Percentiles rank a stretch among this genome's conserved stretches.
Conservation (phyloP, 2,113 vertebrate genomes). For the Cardinalis cardinalis region DNA sequence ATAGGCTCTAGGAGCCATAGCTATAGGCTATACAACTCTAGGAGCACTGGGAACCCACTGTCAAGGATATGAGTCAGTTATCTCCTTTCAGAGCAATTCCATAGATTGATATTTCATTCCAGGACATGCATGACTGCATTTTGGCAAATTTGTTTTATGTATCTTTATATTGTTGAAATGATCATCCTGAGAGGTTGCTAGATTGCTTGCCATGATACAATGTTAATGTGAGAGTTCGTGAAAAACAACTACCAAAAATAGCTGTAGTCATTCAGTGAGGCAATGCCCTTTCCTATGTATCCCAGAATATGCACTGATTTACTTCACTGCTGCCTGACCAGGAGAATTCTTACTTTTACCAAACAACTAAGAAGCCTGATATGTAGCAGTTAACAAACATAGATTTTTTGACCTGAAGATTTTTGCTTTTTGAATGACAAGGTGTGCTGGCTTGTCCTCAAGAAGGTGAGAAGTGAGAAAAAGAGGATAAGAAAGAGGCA, state of each 20-base stretch:
- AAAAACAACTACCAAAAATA: slow-evolving; percentile 7
- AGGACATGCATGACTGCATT: background rate
- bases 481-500: background rate
- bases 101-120: background rate
- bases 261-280: background rate
- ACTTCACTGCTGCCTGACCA: background rate
- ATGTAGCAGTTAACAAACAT: background rate
- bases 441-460: background rate
- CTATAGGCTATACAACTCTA: background rate
- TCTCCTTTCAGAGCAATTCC: background rate
- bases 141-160: slow-evolving; percentile 32
- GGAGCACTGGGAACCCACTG: background rate
- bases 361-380: background rate
- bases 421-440: background rate
- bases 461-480: background rate
- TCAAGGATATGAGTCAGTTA: background rate
- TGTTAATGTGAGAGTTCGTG: slow-evolving; percentile 11
- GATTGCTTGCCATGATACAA: background rate
- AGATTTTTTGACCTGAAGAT: background rate
- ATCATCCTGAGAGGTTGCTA: background rate
- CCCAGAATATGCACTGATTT: background rate
- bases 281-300: background rate
- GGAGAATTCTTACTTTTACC: background rate
- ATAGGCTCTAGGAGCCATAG: too few species aligned
- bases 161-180: slow-evolving; percentile 16